Evolutionary conservation across 2,888 invertebrate species (phyloP).

Genomic region (Eilema caniola): DNA sequence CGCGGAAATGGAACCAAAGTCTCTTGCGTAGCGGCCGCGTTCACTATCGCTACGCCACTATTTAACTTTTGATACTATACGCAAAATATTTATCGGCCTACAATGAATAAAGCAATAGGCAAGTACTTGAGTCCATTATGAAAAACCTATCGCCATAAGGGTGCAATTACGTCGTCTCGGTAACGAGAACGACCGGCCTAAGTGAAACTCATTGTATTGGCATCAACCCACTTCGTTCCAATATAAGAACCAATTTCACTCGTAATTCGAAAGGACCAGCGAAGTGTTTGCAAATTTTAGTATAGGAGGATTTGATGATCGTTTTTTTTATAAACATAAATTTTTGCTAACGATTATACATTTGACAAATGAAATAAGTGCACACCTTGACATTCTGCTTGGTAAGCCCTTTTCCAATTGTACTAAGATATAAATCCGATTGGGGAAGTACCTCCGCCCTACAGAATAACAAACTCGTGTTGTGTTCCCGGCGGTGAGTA

Average conservation of each 20-base stretch:
- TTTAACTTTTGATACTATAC: too few species aligned
- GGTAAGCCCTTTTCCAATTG: too few species aligned
- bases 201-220: slow-evolving; percentile 39
- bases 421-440: too few species aligned
- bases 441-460: too few species aligned
- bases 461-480: too few species aligned
- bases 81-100: background rate
- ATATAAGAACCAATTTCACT: slow-evolving; percentile 13
- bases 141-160: slow-evolving; percentile 4
- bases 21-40: too few species aligned
- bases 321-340: background rate
- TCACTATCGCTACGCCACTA: too few species aligned
- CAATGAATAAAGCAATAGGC: background rate
- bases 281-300: background rate
- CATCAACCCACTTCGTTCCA: slow-evolving; percentile 22
- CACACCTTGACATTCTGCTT: too few species aligned
- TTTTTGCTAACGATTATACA: too few species aligned
- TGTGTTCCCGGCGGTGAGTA: too few species aligned
- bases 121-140: background rate
- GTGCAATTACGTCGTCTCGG: slow-evolving; percentile 10
- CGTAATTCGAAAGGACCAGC: slow-evolving; percentile 14
- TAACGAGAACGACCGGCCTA: slow-evolving; percentile 28
- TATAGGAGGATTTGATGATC: background rate
- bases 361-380: too few species aligned
- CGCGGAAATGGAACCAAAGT: too few species aligned